phyloP scores from a whole-genome alignment of 2,888 invertebrate species.

The Pristionchus maxplancki region DNA sequence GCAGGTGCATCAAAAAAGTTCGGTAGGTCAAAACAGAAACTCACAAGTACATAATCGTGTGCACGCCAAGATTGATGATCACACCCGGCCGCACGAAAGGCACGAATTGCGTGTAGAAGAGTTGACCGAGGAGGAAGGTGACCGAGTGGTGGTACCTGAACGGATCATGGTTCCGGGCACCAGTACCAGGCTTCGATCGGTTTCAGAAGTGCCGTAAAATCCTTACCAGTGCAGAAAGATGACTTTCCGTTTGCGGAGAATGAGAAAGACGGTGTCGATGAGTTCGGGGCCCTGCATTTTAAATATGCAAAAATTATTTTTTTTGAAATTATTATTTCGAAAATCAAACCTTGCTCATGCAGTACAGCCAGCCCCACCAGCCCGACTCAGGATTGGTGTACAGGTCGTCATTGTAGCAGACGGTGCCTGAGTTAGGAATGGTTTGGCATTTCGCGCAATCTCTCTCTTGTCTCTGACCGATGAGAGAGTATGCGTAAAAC shows the following conservation, averaged over 20 bases:
- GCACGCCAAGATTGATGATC: slow-evolving; percentile 73
- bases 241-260: neutral
- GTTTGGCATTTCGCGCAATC: slow-evolving; percentile 39
- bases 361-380: slow-evolving; percentile 98
- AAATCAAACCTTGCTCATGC: slow-evolving; percentile 86
- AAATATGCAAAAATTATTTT: too few species aligned
- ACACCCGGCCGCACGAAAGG: slow-evolving; percentile 75
- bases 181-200: too few species aligned
- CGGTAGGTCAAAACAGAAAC: too few species aligned
- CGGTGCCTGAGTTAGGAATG: slow-evolving; percentile 61
- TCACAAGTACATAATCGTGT: slow-evolving; percentile 77
- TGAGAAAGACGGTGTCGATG: slow-evolving; percentile 39
- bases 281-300: slow-evolving; percentile 9
- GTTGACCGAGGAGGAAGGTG: slow-evolving; percentile 74
- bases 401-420: slow-evolving; percentile 72
- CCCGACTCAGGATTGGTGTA: slow-evolving; percentile 83
- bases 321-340: too few species aligned
- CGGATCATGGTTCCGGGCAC: too few species aligned
- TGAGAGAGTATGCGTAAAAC: too few species aligned
- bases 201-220: too few species aligned
- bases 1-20: slow-evolving; percentile 51
- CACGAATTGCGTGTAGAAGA: slow-evolving; percentile 61
- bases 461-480: too few species aligned
- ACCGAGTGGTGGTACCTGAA: slow-evolving; percentile 80
- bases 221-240: slow-evolving; percentile 30